A percentile compares a stretch with the other conserved stretches of the same genome.
Conservation (phyloP, 2,797 vertebrate species). For the Phataginus tricuspis region DNA sequence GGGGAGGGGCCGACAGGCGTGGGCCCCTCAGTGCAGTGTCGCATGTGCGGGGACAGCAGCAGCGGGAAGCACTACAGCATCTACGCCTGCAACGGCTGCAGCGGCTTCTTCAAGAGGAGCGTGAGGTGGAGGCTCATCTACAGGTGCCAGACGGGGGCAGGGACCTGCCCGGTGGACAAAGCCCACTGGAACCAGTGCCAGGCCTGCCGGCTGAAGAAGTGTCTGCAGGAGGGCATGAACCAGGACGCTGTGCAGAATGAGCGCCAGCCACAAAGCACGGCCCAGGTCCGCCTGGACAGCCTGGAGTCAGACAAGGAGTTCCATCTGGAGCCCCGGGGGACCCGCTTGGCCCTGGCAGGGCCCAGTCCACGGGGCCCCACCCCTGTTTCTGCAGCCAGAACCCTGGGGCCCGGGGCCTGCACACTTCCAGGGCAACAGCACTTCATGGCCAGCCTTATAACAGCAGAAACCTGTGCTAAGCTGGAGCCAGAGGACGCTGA, state of each 20-base stretch:
- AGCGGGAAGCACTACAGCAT: slow-evolving; percentile 99
- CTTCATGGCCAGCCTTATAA: slow-evolving; percentile 99
- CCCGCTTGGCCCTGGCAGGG: slow-evolving; percentile 85
- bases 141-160: slow-evolving; percentile 97
- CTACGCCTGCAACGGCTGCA: slow-evolving; percentile 99
- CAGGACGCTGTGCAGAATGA: slow-evolving; percentile 98
- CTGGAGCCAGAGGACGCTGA: slow-evolving; percentile 97
- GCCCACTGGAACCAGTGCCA: slow-evolving; percentile 99
- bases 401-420: slow-evolving; percentile 79
- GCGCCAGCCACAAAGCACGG: slow-evolving; percentile 95
- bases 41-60: slow-evolving; percentile 97
- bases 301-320: slow-evolving; percentile 87
- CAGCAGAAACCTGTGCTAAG: slow-evolving; percentile 96
- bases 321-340: slow-evolving; percentile 89
- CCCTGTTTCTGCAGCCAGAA: slow-evolving; percentile 84
- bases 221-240: slow-evolving; percentile 98
- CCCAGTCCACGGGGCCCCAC: slow-evolving; percentile 87
- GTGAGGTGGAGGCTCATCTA: slow-evolving; percentile 97
- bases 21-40: slow-evolving; percentile 92
- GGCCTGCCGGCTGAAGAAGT: slow-evolving; percentile 98
- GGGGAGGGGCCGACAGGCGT: slow-evolving; percentile 77
- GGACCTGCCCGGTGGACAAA: slow-evolving; percentile 98
- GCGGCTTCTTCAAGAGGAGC: slow-evolving; percentile 99
- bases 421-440: slow-evolving; percentile 94
- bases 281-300: slow-evolving; percentile 93